Base-by-base conservation (phyloP, 2,797 vertebrate genomes). In the Onychomys arenicola region DNA sequence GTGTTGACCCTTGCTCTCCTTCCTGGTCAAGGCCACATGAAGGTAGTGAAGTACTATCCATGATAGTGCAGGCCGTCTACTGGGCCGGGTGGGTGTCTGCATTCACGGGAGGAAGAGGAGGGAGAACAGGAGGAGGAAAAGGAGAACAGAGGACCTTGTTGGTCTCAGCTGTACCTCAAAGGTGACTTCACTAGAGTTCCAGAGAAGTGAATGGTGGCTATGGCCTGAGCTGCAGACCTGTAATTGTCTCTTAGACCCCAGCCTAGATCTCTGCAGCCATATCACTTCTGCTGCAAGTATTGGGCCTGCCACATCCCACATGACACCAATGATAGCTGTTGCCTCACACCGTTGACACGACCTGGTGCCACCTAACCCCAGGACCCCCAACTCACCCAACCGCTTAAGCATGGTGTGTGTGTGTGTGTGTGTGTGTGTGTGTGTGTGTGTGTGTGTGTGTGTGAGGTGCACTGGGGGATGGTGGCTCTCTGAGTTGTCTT, bases 31-130 rank as follows among this genome's bases (percentile, higher is more conserved):
- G 55, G 75, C 16, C 34, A 17, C 25, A 8, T 69, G 55, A 59
- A 75, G 6, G 7, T 21, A 4, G 43, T 21, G 29, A 49, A 17
- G 40, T 14, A 4, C 25, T 69, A 34, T 25, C 43, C 43, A 17
- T 4, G 19, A 12, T 37, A 49, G 61, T 8, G 5, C 17, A 16
- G 14, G 55, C 37, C 6, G 16, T 25, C 43, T 27, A 21, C 57
- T 57, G 29, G n/a, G 46, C 25, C 14, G 37, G 76, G 63, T 9
- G 52, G 1, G 0, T 61, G 46, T 32, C 27, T 57, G 21, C 7
- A 11, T 17, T 34, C 40, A 5, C 0, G 0, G 32, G 6, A 32
- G 59, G 32, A 59, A 5, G 16, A 37, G 10, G 23, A 81, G 1
- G 14, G 27, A 12, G 16, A 59, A 4, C 6, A 32, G 27, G 23